Base-by-base conservation (phyloP, 1,140 invertebrate species). In the Phocides pigmalion region DNA sequence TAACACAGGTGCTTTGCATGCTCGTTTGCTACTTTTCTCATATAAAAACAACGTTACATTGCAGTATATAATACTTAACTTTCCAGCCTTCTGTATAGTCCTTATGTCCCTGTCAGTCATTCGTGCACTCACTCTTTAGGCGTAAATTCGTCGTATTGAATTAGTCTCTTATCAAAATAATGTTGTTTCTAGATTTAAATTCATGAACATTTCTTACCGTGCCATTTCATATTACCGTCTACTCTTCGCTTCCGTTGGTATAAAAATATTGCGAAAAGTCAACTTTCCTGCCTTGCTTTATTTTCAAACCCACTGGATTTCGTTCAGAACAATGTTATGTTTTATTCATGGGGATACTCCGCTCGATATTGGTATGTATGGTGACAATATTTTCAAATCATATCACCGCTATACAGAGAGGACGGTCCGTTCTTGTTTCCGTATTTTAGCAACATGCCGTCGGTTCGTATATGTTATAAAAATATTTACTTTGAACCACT, bases 341-440 rank as follows among this genome's bases (percentile, higher is more conserved):
- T 61, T 61, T 61, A 61, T 61, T 61, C 56, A 61, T 61, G 47
- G 25, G 15, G 25, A 15, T 4, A 16, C 25, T 59, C 14, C 28
- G 17, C 32, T 15, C 19, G 58, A 8, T 49, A 61, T 61, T 39
- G 58, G 44, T 49, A 61, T 61, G 58, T 47, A 59, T 49, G 44
- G 58, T 61, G 58, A 61, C 56, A 49, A 61, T 61, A 49, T 61
- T 61, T 61, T 49, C 4, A 61, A 61, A 49, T 46, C 56, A 59
- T 59, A 59, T 59, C 56, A 46, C 41, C 41, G 3, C 41, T 1
- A 42, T 42, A 16, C 6, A 42, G 1, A 42, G 1, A 9, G 41
- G 16, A 17, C 41, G 15, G 41, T 42, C 9, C 41, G 9, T 12
- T 17, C 41, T 42, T 42, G 16, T 42, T 19, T 41, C 16, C 9